These are phyloP conservation scores for Holothuria glaberrima DNA, from an alignment of 35 echinoderm and acorn worm species.

Conservation along the genomic window DNA sequence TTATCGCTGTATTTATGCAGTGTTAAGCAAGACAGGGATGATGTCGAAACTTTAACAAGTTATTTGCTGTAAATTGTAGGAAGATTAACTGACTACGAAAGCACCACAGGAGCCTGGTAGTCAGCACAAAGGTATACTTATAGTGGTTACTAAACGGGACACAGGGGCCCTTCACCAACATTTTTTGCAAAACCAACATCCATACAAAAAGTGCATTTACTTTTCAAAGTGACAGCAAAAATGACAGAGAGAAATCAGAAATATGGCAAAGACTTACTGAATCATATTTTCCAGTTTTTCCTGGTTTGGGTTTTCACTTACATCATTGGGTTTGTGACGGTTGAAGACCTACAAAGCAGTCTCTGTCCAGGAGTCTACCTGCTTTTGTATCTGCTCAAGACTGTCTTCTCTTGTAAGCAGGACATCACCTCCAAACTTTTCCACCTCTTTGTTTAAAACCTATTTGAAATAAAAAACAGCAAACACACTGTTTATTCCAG, in stretches of 20 bases:
- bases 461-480: slow-evolving; percentile 22
- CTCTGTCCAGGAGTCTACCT: slow-evolving; percentile 93
- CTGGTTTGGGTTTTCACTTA: slow-evolving; percentile 78
- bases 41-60: no score
- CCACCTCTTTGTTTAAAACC: slow-evolving; percentile 95
- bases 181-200: not conserved
- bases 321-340: slow-evolving; percentile 86
- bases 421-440: slow-evolving; percentile 96
- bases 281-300: slow-evolving; percentile 87
- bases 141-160: no score
- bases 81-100: no score
- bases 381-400: slow-evolving; percentile 84
- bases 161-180: not conserved
- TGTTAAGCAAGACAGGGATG: no score
- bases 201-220: not conserved
- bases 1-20: no score
- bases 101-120: no score
- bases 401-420: slow-evolving; percentile 88
- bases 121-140: no score
- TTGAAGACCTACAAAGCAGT: slow-evolving; percentile 89
- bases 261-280: slow-evolving; percentile 55
- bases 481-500: no score
- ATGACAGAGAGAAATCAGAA: not conserved
- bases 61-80: no score
- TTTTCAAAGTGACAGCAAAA: not conserved